Base-by-base conservation (phyloP, 53 echinoderm and acorn worm genomes). In the Stichopus horrens region DNA sequence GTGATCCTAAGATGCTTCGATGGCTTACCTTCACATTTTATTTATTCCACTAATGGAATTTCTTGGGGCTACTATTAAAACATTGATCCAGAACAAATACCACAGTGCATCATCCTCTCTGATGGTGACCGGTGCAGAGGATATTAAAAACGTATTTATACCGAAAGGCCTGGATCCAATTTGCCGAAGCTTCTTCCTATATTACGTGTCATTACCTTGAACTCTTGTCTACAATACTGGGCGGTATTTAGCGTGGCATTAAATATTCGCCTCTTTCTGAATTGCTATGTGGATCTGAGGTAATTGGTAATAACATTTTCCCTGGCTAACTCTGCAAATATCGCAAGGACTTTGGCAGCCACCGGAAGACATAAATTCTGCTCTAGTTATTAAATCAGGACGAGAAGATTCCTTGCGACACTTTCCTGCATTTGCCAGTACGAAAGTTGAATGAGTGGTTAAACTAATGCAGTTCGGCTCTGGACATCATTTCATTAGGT, bases 281-380 rank as follows among this genome's bases (percentile, higher is more conserved):
- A 20, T 20, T 18, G 71, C 71, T 16, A n/a, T 13, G 71, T 71
- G n/a, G 71, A 71, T 71, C n/a, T 71, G 4, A 6, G 19, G 57
- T 23, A 58, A 81, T 57, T 81, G 81, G 81, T 58, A 81, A 56
- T 57, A 81, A 58, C 81, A 81, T 81, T 81, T 20, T 81, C 81
- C 58, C 81, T 11, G 58, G 21, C 80, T 80, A 80, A 19, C 58
- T 81, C 71, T 71, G n/a, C 19, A 79, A 16, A n/a, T 58, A 58
- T 58, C 81, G 7, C 56, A 19, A 19, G 37, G 81, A 81, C 58
- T 81, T 37, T 57, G 21, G 58, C 58, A 51, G 81, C 58, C 81
- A 81, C 81, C 81, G 57, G 81, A 81, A 81, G 53, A 81, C 81
- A 58, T 81, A 81, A 81, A 81, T 81, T 81, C 81, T 9, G 81